phyloP scores from a whole-genome alignment of 2,113 vertebrate genomes.

The Dipodomys stephensi region DNA sequence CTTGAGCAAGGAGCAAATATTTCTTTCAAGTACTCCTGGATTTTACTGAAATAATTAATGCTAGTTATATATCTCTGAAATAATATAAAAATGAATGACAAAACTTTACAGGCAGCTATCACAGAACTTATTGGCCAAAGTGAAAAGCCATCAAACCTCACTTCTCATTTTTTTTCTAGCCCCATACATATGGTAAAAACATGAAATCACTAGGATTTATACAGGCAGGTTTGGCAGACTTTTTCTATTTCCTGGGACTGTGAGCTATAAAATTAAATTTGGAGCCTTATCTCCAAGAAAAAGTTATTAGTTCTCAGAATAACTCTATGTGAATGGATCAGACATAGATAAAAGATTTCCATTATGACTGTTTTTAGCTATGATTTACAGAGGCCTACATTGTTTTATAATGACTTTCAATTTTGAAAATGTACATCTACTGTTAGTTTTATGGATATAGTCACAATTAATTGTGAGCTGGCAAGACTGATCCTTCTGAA shows the following conservation, averaged over 20 bases:
- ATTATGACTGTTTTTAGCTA: constrained; percentile 78
- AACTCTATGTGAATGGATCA: constrained; percentile 74
- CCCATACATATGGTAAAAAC: constrained; percentile 70
- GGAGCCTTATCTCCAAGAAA: constrained; percentile 64
- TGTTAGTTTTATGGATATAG: constrained; percentile 75
- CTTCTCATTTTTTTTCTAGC: constrained; percentile 52
- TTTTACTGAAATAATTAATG: constrained; percentile 71
- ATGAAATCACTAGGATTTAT: constrained; percentile 70
- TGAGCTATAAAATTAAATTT: constrained; percentile 79
- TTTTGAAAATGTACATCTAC: constrained; percentile 77
- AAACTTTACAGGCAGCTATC: constrained; percentile 20
- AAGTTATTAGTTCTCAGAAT: constrained; percentile 80
- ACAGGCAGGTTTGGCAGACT: constrained; percentile 68
- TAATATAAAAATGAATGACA: constrained; percentile 58
- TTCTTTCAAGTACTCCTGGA: constrained; percentile 56
- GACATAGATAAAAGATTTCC: constrained; percentile 76
- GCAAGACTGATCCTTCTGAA: constrained; percentile 64
- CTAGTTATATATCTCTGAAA: constrained; percentile 43
- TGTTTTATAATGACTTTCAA: constrained; percentile 81
- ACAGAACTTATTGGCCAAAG: constrained; percentile 29
- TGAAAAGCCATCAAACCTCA: constrained; percentile 45
- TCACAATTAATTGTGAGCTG: constrained; percentile 72
- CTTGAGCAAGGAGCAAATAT: constrained; percentile 62
- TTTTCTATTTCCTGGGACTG: constrained; percentile 70
- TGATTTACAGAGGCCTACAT: constrained; percentile 77